Evolutionary conservation across 2,888 invertebrate species (phyloP), one percentile per base, ranked within the genome.

Genomic region (Schrankia costaestrigalis): DNA sequence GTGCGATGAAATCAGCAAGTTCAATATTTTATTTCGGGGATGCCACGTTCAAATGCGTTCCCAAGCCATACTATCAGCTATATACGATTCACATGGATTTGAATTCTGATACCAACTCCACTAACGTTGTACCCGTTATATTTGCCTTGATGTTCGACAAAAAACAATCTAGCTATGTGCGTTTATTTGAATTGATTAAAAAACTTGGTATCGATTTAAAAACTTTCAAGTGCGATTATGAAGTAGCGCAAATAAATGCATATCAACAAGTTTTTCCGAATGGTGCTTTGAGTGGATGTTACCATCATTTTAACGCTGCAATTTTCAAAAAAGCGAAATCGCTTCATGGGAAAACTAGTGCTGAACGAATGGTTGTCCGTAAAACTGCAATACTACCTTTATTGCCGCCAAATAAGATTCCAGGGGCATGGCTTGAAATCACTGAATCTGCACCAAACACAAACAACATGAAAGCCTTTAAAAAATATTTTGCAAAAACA

Each of bases 21-120:
- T 15, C 15, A 15, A 10, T 14, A 9, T 5, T 10, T 9, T 25
- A 26, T 26, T 14, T 26, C 5, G 26, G 9, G 2, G 26, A 26
- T 14, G 26, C 26, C n/a, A 23, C 11, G 11, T 32, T 27, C 11
- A 21, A 23, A 14, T 30, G 29, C 11, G 26, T 22, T 12, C 24
- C 24, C 18, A 17, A 19, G 28, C 27, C 9, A 29, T 22, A 19
- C 10, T 28, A 26, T 9, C 26, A 26, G 5, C 10, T 25, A 3
- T 25, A 25, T 13, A 14, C 26, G 9, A 15, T 26, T 5, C 26
- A 26, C 10, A 9, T 26, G 26, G 26, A 25, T 25, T 4, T 25
- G 1, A n/a, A 25, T 25, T 25, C 23, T 14, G 14, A 9, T 23
- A 15, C 6, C 3, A 12, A 12, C 8, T 24, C 12, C 24, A 24